Percentiles rank a stretch among this genome's conserved stretches.
phyloP scores from a whole-genome alignment of 2,113 vertebrate species.

The Xenopus tropicalis region UCB_Xtro_10.0 CM004447.2:110909001-110909500 shows the following conservation, averaged over 20 bases:
- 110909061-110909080: slow-evolving; percentile 20
- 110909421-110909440: slow-evolving; percentile 36
- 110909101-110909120: neutral
- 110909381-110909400: slow-evolving; percentile 34
- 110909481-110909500: slow-evolving; percentile 14
- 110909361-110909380: slow-evolving; percentile 27
- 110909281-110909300: slow-evolving; percentile 45
- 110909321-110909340: slow-evolving; percentile 38
- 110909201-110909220: slow-evolving; percentile 43
- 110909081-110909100: neutral
- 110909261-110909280: slow-evolving; percentile 39
- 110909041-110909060: slow-evolving; percentile 7
- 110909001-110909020: slow-evolving; percentile 28
- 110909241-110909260: slow-evolving; percentile 41
- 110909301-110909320: slow-evolving; percentile 38
- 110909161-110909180: slow-evolving; percentile 40
- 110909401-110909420: slow-evolving; percentile 38
- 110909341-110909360: slow-evolving; percentile 41
- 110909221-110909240: slow-evolving; percentile 33
- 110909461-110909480: slow-evolving; percentile 34
- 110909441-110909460: slow-evolving; percentile 20
- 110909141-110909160: slow-evolving; percentile 6
- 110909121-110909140: slow-evolving; percentile 1
- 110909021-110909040: slow-evolving; percentile 11
- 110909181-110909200: slow-evolving; percentile 42